phyloP scores from a whole-genome alignment of 2,797 vertebrate species.

The Coracias cyanogaster region DNA sequence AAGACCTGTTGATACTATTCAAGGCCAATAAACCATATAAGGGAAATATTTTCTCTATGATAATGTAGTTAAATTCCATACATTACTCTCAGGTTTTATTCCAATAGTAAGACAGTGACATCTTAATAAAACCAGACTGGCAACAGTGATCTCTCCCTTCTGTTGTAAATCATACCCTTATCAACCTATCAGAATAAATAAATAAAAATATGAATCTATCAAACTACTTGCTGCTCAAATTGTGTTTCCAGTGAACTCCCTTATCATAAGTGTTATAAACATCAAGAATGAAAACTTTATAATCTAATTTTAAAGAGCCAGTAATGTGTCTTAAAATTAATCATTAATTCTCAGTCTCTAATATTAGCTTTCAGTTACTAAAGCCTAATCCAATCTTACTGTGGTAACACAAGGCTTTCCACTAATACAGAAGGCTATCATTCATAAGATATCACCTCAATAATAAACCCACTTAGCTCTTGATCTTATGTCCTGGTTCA shows the following conservation, averaged over 20 bases:
- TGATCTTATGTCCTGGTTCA: no score
- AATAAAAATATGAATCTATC: neutral
- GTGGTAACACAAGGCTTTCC: neutral
- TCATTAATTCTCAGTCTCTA: neutral
- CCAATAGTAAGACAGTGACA: neutral
- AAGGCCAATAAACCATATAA: neutral
- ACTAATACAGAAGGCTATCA: neutral
- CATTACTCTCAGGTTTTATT: no score
- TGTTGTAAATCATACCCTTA: neutral
- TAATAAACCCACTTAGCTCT: neutral
- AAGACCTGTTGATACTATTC: neutral
- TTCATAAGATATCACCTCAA: neutral
- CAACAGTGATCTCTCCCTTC: neutral
- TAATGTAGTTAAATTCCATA: neutral
- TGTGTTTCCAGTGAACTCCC: neutral
- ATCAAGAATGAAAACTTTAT: neutral
- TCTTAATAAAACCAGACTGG: neutral
- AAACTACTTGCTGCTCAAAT: neutral
- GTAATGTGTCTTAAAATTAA: neutral
- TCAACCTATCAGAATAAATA: neutral
- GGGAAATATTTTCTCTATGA: neutral
- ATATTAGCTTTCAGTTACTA: neutral
- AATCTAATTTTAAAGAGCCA: neutral
- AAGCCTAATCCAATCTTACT: neutral
- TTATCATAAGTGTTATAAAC: neutral